These are phyloP conservation scores for Nyctibius bracteatus DNA, from an alignment of 2,113 vertebrate genomes.

Conservation along the genomic window DNA sequence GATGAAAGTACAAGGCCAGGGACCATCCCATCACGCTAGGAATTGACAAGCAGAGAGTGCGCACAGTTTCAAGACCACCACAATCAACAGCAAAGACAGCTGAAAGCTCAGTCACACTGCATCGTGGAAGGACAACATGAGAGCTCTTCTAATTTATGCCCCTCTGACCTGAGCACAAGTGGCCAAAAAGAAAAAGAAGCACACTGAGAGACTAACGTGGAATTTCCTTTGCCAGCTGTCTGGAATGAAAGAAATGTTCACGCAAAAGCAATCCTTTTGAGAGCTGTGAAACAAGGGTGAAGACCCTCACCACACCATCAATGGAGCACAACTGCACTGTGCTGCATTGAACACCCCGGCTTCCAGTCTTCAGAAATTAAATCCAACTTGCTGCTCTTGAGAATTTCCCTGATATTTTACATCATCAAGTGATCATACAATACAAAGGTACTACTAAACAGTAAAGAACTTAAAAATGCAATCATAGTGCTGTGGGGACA, in stretches of 20 bases:
- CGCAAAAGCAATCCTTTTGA: background rate
- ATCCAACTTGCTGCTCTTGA: background rate
- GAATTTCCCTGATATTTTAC: background rate
- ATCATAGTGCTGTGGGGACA: background rate
- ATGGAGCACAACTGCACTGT: background rate
- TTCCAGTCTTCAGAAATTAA: background rate
- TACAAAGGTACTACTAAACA: background rate
- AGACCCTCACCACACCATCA: background rate
- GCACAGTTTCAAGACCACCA: background rate
- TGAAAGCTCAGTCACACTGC: background rate
- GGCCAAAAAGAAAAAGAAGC: background rate
- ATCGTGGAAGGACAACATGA: background rate
- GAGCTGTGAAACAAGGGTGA: background rate
- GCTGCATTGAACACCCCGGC: background rate
- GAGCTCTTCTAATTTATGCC: background rate
- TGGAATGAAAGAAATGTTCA: background rate
- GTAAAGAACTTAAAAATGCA: background rate
- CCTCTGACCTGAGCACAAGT: background rate
- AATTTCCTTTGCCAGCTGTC: background rate
- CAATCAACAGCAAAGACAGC: background rate
- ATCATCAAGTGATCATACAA: background rate
- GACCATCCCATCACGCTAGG: background rate
- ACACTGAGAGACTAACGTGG: background rate
- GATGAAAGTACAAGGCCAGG: background rate
- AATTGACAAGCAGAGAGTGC: background rate